A percentile compares a stretch with the other conserved stretches of the same genome.
phyloP scores from a whole-genome alignment of 92 coral and sea anemone genomes.

The Virgularia gustaviana region DNA sequence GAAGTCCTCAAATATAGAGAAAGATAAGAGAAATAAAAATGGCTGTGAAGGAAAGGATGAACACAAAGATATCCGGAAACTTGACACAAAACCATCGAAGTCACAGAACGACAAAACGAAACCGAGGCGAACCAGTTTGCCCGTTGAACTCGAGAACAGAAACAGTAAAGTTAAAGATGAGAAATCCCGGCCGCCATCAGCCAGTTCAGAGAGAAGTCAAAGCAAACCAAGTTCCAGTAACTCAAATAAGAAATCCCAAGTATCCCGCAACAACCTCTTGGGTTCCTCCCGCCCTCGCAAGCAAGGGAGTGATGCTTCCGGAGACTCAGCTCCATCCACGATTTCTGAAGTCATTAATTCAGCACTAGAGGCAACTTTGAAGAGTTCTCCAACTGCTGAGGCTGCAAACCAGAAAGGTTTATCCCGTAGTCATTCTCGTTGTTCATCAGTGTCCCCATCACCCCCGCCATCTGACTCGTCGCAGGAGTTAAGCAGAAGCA shows the following conservation, averaged over 20 bases:
- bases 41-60: slow-evolving; percentile 40
- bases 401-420: slow-evolving; percentile 62
- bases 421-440: slow-evolving; percentile 57
- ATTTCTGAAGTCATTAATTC: slow-evolving; percentile 90
- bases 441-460: slow-evolving; percentile 58
- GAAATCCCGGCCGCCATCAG: slow-evolving; percentile 25
- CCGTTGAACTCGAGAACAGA: slow-evolving; percentile 41
- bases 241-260: slow-evolving; percentile 10
- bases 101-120: slow-evolving; percentile 26
- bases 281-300: slow-evolving; percentile 37
- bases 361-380: slow-evolving; percentile 81
- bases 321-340: slow-evolving; percentile 77
- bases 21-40: slow-evolving; percentile 47
- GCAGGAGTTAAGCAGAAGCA: slow-evolving; percentile 78
- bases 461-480: slow-evolving; percentile 77
- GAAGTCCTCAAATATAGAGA: slow-evolving; percentile 52
- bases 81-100: slow-evolving; percentile 48
- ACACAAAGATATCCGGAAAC: slow-evolving; percentile 64
- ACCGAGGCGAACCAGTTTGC: slow-evolving; percentile 59
- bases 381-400: slow-evolving; percentile 69
- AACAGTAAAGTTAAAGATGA: slow-evolving; percentile 26
- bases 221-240: slow-evolving; percentile 30
- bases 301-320: not conserved
- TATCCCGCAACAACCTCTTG: not conserved
- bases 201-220: slow-evolving; percentile 35